Conservation (phyloP, 2,113 vertebrate species). For the Arothron firmamentum region DNA sequence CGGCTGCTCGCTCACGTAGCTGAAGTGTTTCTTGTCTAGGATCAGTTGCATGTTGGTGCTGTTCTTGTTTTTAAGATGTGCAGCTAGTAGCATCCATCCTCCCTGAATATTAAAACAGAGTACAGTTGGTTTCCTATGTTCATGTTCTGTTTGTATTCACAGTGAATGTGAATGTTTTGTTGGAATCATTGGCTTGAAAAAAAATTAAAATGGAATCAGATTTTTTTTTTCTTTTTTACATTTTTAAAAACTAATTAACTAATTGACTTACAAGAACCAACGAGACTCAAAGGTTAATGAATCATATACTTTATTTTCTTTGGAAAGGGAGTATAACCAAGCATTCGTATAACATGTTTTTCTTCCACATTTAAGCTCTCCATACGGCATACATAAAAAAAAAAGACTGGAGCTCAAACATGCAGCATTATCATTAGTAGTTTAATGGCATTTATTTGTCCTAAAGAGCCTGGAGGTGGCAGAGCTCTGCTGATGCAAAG, state of each 20-base stretch:
- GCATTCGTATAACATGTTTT: constrained; percentile 64
- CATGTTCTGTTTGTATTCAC: constrained; percentile 29
- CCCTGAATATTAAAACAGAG: constrained; percentile 33
- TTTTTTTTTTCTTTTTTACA: too few species aligned
- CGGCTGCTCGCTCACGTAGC: constrained; percentile 41
- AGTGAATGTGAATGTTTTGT: constrained; percentile 20
- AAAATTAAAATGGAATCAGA: too few species aligned
- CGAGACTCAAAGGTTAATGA: constrained; percentile 8
- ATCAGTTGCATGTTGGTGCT: constrained; percentile 63
- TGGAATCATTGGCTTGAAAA: too few species aligned
- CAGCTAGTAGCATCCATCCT: constrained; percentile 58
- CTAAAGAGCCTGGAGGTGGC: constrained; percentile 25
- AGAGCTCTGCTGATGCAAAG: constrained; percentile 38
- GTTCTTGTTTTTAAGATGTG: constrained; percentile 43
- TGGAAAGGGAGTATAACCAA: constrained; percentile 72
- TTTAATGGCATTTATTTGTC: constrained; percentile 63
- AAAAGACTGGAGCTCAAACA: constrained; percentile 66
- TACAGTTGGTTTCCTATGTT: constrained; percentile 26
- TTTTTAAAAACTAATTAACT: background rate
- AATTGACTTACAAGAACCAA: background rate
- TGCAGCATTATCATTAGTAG: constrained; percentile 56
- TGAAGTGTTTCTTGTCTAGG: constrained; percentile 39
- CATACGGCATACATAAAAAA: constrained; percentile 59
- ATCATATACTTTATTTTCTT: constrained; percentile 76
- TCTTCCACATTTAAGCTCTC: constrained; percentile 55